phyloP scores from a whole-genome alignment of 2,113 vertebrate genomes.

The Diadophis punctatus region DNA sequence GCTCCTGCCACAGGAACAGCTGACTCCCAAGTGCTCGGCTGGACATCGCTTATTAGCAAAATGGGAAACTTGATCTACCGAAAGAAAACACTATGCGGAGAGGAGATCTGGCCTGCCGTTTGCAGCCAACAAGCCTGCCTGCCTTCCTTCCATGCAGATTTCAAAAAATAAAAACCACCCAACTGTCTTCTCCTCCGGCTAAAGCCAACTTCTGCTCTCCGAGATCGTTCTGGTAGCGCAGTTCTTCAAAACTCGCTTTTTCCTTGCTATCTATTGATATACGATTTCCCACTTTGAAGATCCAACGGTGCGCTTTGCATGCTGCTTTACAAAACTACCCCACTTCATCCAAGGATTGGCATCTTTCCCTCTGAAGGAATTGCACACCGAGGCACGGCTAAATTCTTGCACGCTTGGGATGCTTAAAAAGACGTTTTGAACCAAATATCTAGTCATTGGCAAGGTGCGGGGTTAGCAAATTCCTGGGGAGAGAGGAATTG shows the following conservation, averaged over 20 bases:
- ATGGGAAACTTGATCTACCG: slow-evolving; percentile 74
- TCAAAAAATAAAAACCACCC: slow-evolving; percentile 24
- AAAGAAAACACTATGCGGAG: slow-evolving; percentile 72
- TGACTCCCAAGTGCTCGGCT: slow-evolving; percentile 66
- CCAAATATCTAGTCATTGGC: background rate
- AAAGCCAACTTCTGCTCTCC: slow-evolving; percentile 29
- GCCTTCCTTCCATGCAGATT: slow-evolving; percentile 53
- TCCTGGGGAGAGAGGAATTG: background rate
- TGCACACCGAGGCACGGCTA: slow-evolving; percentile 59
- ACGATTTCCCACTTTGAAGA: slow-evolving; percentile 19
- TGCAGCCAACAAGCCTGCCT: slow-evolving; percentile 60
- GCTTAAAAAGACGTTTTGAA: background rate
- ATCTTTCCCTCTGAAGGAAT: slow-evolving; percentile 68
- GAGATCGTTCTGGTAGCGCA: slow-evolving; percentile 33
- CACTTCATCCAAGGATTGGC: slow-evolving; percentile 45
- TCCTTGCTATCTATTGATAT: background rate
- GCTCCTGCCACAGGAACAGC: slow-evolving; percentile 67
- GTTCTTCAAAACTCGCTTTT: slow-evolving; percentile 41
- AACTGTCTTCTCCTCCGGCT: slow-evolving; percentile 62
- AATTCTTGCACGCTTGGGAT: slow-evolving; percentile 54
- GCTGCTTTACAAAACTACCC: slow-evolving; percentile 44
- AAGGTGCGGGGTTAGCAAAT: background rate
- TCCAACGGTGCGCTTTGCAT: background rate
- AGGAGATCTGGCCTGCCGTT: slow-evolving; percentile 68
- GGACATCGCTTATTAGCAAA: slow-evolving; percentile 73